Conservation (phyloP, 2,888 invertebrate genomes). For the Nephrotoma guestfalica region DNA sequence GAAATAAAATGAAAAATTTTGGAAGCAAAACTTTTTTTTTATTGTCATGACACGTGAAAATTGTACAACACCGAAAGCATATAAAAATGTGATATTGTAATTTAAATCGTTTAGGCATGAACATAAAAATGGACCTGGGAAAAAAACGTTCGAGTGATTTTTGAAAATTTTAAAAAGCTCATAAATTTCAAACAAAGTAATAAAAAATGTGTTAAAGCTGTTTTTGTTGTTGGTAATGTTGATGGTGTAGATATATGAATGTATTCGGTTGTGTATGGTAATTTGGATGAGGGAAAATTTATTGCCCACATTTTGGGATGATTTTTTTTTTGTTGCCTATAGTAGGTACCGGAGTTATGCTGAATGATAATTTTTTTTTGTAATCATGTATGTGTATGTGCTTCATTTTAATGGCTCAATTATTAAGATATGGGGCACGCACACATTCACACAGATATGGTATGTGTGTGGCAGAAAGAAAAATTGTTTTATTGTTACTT, state of each 20-base stretch:
- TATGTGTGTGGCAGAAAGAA: not conserved
- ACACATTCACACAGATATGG: not conserved
- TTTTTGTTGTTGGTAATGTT: not conserved
- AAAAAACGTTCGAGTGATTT: not conserved
- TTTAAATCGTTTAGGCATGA: not conserved
- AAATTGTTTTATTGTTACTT: not conserved
- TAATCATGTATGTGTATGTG: not conserved
- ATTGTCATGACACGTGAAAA: not conserved
- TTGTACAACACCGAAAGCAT: not conserved
- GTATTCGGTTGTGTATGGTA: not conserved
- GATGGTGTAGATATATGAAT: not conserved
- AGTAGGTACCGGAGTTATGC: not conserved
- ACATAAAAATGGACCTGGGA: not conserved
- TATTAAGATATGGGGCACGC: not conserved
- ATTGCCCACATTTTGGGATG: not conserved
- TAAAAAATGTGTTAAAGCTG: not conserved
- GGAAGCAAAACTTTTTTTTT: not conserved
- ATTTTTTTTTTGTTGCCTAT: not conserved
- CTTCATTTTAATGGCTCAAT: not conserved
- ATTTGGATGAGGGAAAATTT: not conserved
- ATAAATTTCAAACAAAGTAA: not conserved
- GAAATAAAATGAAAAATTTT: no score
- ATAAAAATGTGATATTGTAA: not conserved
- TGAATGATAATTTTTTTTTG: not conserved
- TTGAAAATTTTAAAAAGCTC: not conserved